Evolutionary conservation across 64 coral and sea anemone genomes (phyloP).

Genomic region (Montipora capricornis): DNA sequence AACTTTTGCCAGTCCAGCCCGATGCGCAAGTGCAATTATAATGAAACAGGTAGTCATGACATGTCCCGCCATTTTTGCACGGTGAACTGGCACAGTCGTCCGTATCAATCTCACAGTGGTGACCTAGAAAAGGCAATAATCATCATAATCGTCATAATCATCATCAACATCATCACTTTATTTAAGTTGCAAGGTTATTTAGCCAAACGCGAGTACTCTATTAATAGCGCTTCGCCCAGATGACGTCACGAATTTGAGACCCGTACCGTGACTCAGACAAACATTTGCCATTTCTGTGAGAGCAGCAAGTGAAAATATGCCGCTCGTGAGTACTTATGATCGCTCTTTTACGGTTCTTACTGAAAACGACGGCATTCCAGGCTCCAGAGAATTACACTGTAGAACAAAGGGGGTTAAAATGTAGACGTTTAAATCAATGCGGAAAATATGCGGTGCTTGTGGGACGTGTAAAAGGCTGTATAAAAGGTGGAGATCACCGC

Average conservation of each 20-base stretch:
- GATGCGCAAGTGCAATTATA: too few species aligned
- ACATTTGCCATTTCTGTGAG: conserved; percentile 1
- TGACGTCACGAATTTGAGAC: conserved; percentile 28
- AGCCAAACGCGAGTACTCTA: too few species aligned
- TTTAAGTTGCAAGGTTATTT: too few species aligned
- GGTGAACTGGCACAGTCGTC: too few species aligned
- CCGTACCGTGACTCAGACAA: conserved; percentile 35
- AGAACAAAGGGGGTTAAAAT: not conserved
- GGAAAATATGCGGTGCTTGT: not conserved
- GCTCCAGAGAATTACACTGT: not conserved
- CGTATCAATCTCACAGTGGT: too few species aligned
- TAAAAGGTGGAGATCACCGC: not conserved
- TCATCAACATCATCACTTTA: too few species aligned
- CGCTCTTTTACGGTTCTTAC: not conserved
- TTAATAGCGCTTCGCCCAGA: conserved; percentile 24
- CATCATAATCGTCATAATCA: too few species aligned
- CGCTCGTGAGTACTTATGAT: not conserved
- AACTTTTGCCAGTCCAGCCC: too few species aligned
- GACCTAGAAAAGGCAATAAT: too few species aligned
- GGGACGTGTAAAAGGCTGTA: not conserved
- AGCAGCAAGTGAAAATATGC: not conserved
- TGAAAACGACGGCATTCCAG: conserved; percentile 6
- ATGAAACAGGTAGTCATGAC: too few species aligned
- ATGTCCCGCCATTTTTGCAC: too few species aligned
- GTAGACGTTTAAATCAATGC: not conserved